These are phyloP conservation scores for Hippasteria phrygiana DNA, from an alignment of 53 echinoderm and acorn worm genomes.

Conservation along the genomic window DNA sequence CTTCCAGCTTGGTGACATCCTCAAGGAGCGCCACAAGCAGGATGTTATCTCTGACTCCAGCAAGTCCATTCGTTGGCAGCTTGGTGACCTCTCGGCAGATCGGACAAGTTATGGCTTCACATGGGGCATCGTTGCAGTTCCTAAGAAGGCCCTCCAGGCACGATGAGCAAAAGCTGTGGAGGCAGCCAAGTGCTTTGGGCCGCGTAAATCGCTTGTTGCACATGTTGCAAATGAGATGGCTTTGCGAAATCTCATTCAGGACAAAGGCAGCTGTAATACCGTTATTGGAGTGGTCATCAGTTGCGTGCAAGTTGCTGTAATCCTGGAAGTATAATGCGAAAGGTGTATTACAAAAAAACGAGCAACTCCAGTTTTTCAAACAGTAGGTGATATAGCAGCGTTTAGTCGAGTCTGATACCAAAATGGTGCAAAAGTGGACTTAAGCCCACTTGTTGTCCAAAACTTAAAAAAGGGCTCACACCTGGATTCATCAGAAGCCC, in stretches of 20 bases:
- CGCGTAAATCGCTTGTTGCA: constrained; percentile 32
- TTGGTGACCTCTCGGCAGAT: not conserved
- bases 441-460: no score
- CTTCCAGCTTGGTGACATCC: not conserved
- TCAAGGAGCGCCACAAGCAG: not conserved
- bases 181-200: constrained; percentile 20
- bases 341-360: no score
- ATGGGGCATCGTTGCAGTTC: not conserved
- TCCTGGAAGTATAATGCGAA: not conserved
- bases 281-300: not conserved
- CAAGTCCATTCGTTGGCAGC: not conserved
- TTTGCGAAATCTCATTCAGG: not conserved
- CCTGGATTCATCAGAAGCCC: no score
- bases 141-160: constrained; percentile 3
- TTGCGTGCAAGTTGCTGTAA: not conserved
- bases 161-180: constrained; percentile 32
- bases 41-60: not conserved
- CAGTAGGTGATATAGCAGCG: no score
- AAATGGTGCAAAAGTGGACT: no score
- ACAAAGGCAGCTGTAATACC: not conserved
- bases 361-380: no score
- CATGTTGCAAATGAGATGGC: constrained; percentile 30
- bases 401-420: no score
- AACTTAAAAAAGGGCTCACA: no score
- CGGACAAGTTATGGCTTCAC: not conserved